Evolutionary conservation across 2,113 vertebrate genomes (phyloP), one percentile per base, ranked within the genome.

Genomic region (Trogon melanurus): DNA sequence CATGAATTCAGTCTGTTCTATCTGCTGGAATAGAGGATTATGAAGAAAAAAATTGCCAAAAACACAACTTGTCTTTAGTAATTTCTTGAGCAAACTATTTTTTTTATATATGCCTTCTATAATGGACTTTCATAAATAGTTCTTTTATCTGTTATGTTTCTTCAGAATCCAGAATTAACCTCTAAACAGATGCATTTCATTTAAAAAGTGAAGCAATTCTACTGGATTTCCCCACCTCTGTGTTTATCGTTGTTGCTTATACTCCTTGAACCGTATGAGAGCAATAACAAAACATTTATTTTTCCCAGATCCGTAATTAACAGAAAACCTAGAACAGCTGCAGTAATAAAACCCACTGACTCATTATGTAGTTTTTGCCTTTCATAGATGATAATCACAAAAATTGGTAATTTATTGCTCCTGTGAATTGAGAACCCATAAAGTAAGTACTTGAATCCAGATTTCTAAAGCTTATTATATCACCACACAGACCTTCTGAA

Each of bases 331-430:
- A 95, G 96, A 95, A 94, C 96, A 97, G 94, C 73, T 91, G 88
- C 94, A 95, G 81, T 95, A 96, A 97, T 97, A 98, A 98, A 98
- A 96, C 78, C 67, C 74, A 97, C 78, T 65, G 92, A 97, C 85
- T 97, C 94, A 92, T 97, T 97, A 89, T 83, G 74, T 41, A 96
- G 57, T 58, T 95, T 97, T 97, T 97, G 97, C 78, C 96, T 98
- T 98, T 98, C 97, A 98, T 97, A 98, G 96, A 79, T 95, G 90
- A 97, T 97, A 97, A 98, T 96, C 93, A 95, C 76, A 95, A 85
- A 97, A 97, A 95, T 70, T 97, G 95, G 79, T 91, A 96, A 97
- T 97, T 97, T 97, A 97, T 91, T 96, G 64, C 97, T 96, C 66
- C 85, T 93, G 83, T 82, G 93, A 96, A 95, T 91, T 95, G 80